phyloP scores from a whole-genome alignment of 2,888 invertebrate genomes.

The Auanema freiburgensis region DNA sequence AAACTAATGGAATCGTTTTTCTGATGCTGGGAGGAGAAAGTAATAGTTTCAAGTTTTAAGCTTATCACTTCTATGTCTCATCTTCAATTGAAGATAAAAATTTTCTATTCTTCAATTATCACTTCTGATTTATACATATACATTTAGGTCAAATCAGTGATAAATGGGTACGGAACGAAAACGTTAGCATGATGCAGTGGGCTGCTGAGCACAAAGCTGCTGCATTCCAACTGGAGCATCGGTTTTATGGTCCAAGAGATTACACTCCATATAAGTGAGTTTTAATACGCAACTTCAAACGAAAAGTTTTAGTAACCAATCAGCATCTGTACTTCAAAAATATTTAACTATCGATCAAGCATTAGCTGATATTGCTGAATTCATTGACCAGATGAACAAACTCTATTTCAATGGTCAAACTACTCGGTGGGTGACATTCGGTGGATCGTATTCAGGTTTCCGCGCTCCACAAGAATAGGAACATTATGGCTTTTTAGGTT shows the following conservation, averaged over 20 bases:
- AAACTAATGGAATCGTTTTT: slow-evolving; percentile 31
- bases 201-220: slow-evolving; percentile 35
- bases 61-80: neutral
- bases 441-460: slow-evolving; percentile 39
- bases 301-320: slow-evolving; percentile 25
- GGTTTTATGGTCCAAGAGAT: slow-evolving; percentile 38
- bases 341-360: slow-evolving; percentile 36
- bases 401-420: slow-evolving; percentile 32
- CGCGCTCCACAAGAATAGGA: neutral
- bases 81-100: neutral
- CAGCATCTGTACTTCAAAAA: slow-evolving; percentile 18
- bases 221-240: slow-evolving; percentile 42
- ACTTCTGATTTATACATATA: neutral
- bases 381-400: slow-evolving; percentile 39
- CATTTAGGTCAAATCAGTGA: slow-evolving; percentile 24
- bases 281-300: neutral
- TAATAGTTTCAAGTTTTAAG: neutral
- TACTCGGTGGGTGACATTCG: slow-evolving; percentile 43
- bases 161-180: slow-evolving; percentile 41
- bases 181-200: slow-evolving; percentile 42
- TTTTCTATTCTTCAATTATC: neutral
- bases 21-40: slow-evolving; percentile 44
- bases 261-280: slow-evolving; percentile 27
- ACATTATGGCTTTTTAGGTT: slow-evolving; percentile 17
- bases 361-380: slow-evolving; percentile 37